Percentiles rank a stretch among this genome's conserved stretches.
Evolutionary conservation across 2,797 vertebrate genomes (phyloP).

Genomic region (Craterocephalus amniculus): DNA sequence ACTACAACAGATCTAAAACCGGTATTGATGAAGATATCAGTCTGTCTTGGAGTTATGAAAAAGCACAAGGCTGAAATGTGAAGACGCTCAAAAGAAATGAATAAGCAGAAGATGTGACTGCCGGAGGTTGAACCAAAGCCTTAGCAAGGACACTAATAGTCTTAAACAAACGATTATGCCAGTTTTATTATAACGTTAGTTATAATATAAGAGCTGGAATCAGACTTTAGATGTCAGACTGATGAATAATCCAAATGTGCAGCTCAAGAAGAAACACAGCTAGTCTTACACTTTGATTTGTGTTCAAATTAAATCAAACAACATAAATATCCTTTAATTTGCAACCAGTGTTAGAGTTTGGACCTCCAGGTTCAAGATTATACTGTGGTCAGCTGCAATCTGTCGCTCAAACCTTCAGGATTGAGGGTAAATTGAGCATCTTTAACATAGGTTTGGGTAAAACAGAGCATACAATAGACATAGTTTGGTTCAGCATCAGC

Average conservation of each 20-base stretch:
- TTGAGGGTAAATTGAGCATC: too few relatives aligned
- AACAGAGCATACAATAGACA: not conserved
- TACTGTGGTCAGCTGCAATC: not conserved
- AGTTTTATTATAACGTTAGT: not conserved
- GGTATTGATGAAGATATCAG: not conserved
- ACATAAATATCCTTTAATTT: not conserved
- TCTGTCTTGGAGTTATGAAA: not conserved
- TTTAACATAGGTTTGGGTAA: not conserved
- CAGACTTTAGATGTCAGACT: not conserved
- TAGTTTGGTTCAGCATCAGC: too few relatives aligned
- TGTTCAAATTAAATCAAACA: not conserved
- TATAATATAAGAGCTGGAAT: not conserved
- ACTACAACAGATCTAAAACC: not conserved
- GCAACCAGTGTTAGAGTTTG: not conserved
- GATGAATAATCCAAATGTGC: not conserved
- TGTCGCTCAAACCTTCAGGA: not conserved
- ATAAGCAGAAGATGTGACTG: not conserved
- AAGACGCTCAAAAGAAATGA: constrained; percentile 1
- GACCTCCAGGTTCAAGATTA: not conserved
- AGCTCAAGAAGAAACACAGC: not conserved
- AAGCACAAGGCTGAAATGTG: not conserved
- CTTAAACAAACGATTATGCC: not conserved
- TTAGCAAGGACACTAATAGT: not conserved
- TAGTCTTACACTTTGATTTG: not conserved
- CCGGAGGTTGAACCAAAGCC: not conserved